Evolutionary conservation across 2,113 vertebrate genomes (phyloP).

Genomic region (Isurus oxyrinchus): DNA sequence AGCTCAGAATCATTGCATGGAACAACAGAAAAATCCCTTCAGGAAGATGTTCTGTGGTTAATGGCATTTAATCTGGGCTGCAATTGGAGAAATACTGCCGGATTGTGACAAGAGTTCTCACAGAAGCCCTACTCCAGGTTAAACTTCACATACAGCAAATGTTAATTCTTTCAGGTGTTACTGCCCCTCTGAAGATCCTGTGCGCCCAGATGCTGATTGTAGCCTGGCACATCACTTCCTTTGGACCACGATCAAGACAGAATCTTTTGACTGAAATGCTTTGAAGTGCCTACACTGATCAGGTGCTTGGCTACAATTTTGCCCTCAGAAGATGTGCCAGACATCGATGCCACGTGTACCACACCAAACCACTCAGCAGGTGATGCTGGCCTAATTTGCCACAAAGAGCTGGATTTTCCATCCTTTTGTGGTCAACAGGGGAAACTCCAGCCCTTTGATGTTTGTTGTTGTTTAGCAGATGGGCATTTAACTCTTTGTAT

Average conservation of each 20-base stretch:
- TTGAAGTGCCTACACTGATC: not conserved
- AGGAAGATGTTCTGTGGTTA: not conserved
- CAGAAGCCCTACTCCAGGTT: not conserved
- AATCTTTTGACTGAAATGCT: not conserved
- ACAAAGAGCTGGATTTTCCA: not conserved
- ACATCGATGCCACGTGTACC: not conserved
- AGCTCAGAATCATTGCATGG: not conserved
- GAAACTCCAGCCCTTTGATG: not conserved
- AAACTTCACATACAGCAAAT: not conserved
- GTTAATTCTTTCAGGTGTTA: not conserved
- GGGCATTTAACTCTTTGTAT: not conserved
- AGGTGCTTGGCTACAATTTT: not conserved
- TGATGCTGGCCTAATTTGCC: not conserved
- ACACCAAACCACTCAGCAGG: not conserved
- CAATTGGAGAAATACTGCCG: no score
- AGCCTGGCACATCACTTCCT: not conserved
- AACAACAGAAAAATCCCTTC: not conserved
- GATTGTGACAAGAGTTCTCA: not conserved
- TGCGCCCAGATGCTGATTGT: not conserved
- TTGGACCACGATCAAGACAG: not conserved
- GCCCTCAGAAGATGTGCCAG: not conserved
- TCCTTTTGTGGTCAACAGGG: not conserved
- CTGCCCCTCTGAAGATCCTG: not conserved
- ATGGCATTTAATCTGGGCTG: not conserved
- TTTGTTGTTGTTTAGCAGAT: not conserved